phyloP scores from a whole-genome alignment of 2,113 vertebrate genomes.

The Apodemus sylvaticus region DNA sequence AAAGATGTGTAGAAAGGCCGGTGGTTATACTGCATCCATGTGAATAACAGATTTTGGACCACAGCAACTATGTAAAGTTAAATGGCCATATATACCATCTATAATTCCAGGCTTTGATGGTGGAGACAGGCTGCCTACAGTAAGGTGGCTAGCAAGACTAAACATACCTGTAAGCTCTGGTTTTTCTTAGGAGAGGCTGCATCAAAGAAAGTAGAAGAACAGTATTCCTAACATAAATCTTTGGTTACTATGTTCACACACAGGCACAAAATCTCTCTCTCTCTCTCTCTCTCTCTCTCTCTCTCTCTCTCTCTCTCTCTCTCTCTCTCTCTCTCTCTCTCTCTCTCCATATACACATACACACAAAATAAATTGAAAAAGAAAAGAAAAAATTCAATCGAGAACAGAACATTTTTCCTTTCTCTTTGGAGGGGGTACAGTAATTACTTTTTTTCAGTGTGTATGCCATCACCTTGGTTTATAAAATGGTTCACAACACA shows the following conservation, averaged over 20 bases:
- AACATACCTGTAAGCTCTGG: not conserved
- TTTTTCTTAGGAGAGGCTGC: too few species aligned
- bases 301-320: too few species aligned
- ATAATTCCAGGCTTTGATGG: not conserved
- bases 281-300: too few species aligned
- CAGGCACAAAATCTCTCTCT: too few species aligned
- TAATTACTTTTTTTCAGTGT: conserved; percentile 12
- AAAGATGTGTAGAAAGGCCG: accelerated
- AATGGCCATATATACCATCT: not conserved
- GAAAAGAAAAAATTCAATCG: not conserved
- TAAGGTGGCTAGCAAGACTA: not conserved
- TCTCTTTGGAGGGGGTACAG: too few species aligned
- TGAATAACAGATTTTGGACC: not conserved
- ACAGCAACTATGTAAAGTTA: too few species aligned
- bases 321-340: too few species aligned
- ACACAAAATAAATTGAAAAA: not conserved
- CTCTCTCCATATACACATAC: too few species aligned
- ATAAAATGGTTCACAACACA: conserved; percentile 49
- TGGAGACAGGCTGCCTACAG: not conserved
- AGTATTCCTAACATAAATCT: not conserved
- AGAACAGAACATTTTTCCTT: not conserved
- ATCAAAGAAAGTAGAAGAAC: not conserved
- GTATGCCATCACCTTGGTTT: conserved; percentile 40
- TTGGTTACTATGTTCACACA: not conserved
- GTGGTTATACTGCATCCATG: not conserved